Evolutionary conservation across 2,888 invertebrate species (phyloP).

Genomic region (Pocota personata): DNA sequence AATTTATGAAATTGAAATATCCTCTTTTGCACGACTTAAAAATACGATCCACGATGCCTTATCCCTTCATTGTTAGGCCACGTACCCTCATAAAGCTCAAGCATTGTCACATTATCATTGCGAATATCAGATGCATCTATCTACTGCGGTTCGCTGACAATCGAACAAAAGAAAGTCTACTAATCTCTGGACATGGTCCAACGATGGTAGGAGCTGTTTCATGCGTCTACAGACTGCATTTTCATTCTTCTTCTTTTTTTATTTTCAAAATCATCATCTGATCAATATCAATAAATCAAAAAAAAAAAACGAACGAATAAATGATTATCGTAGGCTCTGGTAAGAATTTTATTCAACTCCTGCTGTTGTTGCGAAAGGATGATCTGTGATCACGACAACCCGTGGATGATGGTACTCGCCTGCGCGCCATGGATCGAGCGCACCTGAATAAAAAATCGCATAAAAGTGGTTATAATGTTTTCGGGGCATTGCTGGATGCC

Average conservation of each 20-base stretch:
- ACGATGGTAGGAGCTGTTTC: constrained; percentile 4
- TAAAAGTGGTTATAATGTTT: constrained; percentile 44
- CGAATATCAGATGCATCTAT: constrained; percentile 41
- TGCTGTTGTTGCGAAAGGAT: constrained; percentile 42
- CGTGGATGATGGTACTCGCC: constrained; percentile 21
- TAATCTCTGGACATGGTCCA: constrained; percentile 67
- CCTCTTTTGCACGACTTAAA: constrained; percentile 36
- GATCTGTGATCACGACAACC: constrained; percentile 70
- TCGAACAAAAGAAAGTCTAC: constrained; percentile 64
- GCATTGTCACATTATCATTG: constrained; percentile 67
- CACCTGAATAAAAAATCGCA: constrained; percentile 47
- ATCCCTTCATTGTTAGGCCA: background rate
- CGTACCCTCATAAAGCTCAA: constrained; percentile 60
- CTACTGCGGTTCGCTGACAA: constrained; percentile 40
- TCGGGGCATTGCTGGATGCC: constrained; percentile 39
- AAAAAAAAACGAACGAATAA: constrained; percentile 10
- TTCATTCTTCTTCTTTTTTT: background rate
- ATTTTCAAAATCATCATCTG: constrained; percentile 57
- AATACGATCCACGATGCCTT: background rate
- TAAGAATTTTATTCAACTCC: constrained; percentile 38
- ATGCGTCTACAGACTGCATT: background rate
- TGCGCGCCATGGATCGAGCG: constrained; percentile 4
- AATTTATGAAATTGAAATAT: constrained; percentile 65
- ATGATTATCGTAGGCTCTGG: constrained; percentile 40
- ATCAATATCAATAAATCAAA: constrained; percentile 71